phyloP scores from a whole-genome alignment of 1,140 invertebrate genomes.

The Danaus melanippus region DNA sequence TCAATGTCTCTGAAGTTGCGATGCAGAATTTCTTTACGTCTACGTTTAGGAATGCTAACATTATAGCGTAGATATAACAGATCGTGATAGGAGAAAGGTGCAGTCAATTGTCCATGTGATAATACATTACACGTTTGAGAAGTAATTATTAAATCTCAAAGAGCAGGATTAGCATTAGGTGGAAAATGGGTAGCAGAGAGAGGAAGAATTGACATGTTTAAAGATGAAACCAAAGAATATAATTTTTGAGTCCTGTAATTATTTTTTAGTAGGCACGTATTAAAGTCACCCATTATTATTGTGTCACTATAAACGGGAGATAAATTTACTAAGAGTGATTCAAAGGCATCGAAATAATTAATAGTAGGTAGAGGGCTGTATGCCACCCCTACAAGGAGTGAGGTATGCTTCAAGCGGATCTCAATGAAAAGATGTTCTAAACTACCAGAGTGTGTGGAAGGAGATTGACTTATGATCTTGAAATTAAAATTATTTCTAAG shows the following conservation, averaged over 20 bases:
- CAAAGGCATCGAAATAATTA: conserved; percentile 2
- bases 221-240: no score
- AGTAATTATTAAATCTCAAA: conserved; percentile 7
- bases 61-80: conserved; percentile 5
- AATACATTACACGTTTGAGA: no score
- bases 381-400: conserved; percentile 2
- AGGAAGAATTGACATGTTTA: no score
- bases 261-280: conserved; percentile 8
- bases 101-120: conserved; percentile 6
- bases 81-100: conserved; percentile 3
- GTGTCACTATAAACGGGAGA: conserved; percentile 5
- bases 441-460: no score
- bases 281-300: conserved; percentile 5
- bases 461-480: no score
- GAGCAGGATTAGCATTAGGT: conserved; percentile 3
- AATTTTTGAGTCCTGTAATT: conserved; percentile 6
- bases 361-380: no score
- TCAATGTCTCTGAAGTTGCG: no score
- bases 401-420: background rate
- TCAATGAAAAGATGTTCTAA: no score
- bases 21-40: no score
- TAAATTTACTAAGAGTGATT: conserved; percentile 6
- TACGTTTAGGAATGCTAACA: conserved; percentile 1
- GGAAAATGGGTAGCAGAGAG: conserved; percentile 1
- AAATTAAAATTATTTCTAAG: no score